A percentile compares a stretch with the other conserved stretches of the same genome.
phyloP scores from a whole-genome alignment of 2,888 invertebrate species.

The Himalopsyche kuldschensis region DNA sequence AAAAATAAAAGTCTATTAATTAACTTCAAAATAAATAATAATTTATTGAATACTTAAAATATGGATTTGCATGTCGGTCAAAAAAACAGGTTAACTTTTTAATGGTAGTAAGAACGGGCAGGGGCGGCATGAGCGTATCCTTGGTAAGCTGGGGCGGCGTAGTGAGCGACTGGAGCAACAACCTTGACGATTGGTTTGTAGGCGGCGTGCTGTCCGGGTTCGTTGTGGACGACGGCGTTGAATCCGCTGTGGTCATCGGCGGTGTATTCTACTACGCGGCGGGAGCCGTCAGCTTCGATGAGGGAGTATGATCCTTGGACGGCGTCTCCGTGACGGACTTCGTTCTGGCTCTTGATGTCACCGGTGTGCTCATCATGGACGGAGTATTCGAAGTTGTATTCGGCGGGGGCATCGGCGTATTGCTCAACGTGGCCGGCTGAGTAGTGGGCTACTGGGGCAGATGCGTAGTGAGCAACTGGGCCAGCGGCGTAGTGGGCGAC shows the following conservation, averaged over 20 bases:
- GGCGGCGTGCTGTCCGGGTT: conserved; percentile 33
- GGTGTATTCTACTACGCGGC: conserved; percentile 55
- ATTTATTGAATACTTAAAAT: too few relatives aligned
- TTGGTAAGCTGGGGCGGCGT: conserved; percentile 37
- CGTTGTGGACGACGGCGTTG: conserved; percentile 52
- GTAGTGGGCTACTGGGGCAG: too few relatives aligned
- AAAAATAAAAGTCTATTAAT: too few relatives aligned
- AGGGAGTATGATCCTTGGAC: conserved; percentile 57
- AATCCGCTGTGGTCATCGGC: conserved; percentile 46
- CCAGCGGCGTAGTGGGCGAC: conserved; percentile 25
- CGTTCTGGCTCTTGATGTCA: conserved; percentile 55
- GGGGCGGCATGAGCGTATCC: conserved; percentile 1
- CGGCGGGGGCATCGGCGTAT: conserved; percentile 42
- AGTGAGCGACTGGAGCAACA: conserved; percentile 11
- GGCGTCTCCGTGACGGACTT: conserved; percentile 51
- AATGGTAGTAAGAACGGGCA: conserved; percentile 22
- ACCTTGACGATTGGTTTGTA: conserved; percentile 40
- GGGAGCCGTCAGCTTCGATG: conserved; percentile 51
- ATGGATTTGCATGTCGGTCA: too few relatives aligned
- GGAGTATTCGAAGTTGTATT: conserved; percentile 35
- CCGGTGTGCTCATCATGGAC: conserved; percentile 45
- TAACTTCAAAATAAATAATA: too few relatives aligned
- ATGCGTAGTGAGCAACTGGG: conserved; percentile 22
- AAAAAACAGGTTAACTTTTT: too few relatives aligned
- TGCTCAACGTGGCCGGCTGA: too few relatives aligned